A percentile compares a stretch with the other conserved stretches of the same genome.
Conservation (phyloP, 2,888 invertebrate genomes). For the Apantesis nais region DNA sequence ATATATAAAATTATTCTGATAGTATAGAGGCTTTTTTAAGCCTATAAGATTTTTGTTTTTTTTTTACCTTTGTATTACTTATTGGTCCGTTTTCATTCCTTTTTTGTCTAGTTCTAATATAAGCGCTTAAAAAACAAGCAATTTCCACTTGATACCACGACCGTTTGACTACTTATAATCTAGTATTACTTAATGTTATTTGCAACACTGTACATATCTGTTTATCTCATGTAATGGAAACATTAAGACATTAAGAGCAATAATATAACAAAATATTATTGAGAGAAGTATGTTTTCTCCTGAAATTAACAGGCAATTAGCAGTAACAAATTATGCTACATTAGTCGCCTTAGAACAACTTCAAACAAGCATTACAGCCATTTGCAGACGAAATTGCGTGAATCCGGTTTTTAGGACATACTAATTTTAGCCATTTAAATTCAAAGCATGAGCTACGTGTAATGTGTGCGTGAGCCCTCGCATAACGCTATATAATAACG, state of each 20-base stretch:
- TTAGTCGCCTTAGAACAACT: slow-evolving; percentile 15
- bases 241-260: neutral
- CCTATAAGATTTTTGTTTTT: too few species aligned
- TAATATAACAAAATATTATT: neutral
- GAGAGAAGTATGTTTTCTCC: neutral
- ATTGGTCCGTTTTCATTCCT: too few species aligned
- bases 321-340: slow-evolving; percentile 26
- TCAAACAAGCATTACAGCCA: slow-evolving; percentile 22
- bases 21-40: too few species aligned
- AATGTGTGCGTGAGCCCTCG: slow-evolving; percentile 28
- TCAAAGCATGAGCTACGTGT: slow-evolving; percentile 31
- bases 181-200: neutral
- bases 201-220: neutral
- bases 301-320: slow-evolving; percentile 8
- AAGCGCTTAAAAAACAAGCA: too few species aligned
- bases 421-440: slow-evolving; percentile 40
- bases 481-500: slow-evolving; percentile 20
- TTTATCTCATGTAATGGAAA: neutral
- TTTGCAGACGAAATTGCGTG: slow-evolving; percentile 29
- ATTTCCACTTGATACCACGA: too few species aligned
- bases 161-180: too few species aligned
- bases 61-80: too few species aligned
- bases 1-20: too few species aligned
- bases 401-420: slow-evolving; percentile 33
- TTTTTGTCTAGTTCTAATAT: too few species aligned